Base-by-base conservation (phyloP, 1,140 invertebrate genomes). In the Alviniconcha marisindica region DNA sequence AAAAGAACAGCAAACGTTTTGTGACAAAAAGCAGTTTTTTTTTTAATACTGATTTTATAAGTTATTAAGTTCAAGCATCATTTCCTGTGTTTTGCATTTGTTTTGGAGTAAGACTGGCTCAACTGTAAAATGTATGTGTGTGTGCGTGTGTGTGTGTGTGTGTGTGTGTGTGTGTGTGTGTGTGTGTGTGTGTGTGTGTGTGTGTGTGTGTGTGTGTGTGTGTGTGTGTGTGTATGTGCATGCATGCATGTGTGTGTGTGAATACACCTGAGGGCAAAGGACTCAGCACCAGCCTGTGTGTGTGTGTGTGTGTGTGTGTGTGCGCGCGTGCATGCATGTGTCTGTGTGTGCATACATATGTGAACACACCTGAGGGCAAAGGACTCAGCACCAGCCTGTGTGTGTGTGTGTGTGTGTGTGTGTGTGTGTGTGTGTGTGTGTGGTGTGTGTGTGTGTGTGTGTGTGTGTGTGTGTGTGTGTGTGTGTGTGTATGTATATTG, bases 121-220 rank as follows among this genome's bases (percentile, higher is more conserved):
- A n/a, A n/a, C n/a, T n/a, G n/a, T n/a, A n/a, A n/a, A n/a, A 28
- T 66, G 63, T 66, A 28, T 66, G 63, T 66, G 63, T 66, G 63
- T 66, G 63, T 66, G 63, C 15, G 63, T 66, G 63, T 66, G 63
- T 66, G 63, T 66, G 63, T 33, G 63, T 66, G 63, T 66, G 63
- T 66, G 63, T 66, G 63, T 66, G 63, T 66, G 63, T 66, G 63
- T 66, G 63, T 66, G 28, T 66, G 63, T 33, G 28, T 66, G 63
- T 66, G 63, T 66, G 28, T 66, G 28, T 66, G 63, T 66, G 63
- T 66, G 63, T 66, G 63, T 66, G 63, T 12, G n/a, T 66, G 63
- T 33, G 63, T 66, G 63, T 66, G 63, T 33, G 31, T 31, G 44
- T 33, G n/a, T 66, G 63, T 33, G 63, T 66, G 63, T 66, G 28